These are phyloP conservation scores for Enteromius thamalakanensis DNA, from an alignment of 2,797 vertebrate genomes.

Conservation along the genomic window DNA sequence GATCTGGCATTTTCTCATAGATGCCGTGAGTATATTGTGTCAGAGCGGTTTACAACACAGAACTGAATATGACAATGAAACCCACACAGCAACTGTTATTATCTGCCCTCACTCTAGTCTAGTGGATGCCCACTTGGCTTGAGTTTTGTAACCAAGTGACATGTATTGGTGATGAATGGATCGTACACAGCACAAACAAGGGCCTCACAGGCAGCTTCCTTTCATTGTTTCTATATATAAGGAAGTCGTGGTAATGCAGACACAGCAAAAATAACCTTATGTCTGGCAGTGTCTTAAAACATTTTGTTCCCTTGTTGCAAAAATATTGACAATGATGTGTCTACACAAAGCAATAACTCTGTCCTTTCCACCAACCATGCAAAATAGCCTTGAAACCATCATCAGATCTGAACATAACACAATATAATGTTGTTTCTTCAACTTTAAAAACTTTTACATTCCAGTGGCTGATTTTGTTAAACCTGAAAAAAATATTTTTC, in stretches of 20 bases:
- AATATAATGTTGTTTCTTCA: neutral
- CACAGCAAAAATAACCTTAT: constrained; percentile 62
- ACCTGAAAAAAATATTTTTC: neutral
- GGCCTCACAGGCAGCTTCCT: constrained; percentile 68
- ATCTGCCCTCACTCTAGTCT: constrained; percentile 1
- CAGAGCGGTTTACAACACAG: constrained; percentile 46
- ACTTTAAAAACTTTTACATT: neutral
- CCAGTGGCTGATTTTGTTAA: neutral
- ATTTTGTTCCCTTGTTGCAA: constrained; percentile 8
- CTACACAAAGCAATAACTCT: neutral
- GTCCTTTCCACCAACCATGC: neutral
- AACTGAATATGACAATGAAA: constrained; percentile 39
- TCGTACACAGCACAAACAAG: constrained; percentile 15
- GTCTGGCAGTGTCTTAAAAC: constrained; percentile 7
- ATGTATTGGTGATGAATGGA: neutral
- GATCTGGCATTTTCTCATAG: constrained; percentile 75
- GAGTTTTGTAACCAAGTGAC: constrained; percentile 1
- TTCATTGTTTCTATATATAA: constrained; percentile 74
- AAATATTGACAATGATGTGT: neutral
- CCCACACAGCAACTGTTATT: constrained; percentile 27
- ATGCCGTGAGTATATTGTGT: constrained; percentile 56
- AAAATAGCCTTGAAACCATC: neutral
- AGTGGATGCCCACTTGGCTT: constrained; percentile 36
- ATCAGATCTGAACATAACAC: neutral
- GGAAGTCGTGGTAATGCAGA: constrained; percentile 72